Conservation (phyloP, 2,888 invertebrate species). For the Rotaria magnacalcarata region DNA sequence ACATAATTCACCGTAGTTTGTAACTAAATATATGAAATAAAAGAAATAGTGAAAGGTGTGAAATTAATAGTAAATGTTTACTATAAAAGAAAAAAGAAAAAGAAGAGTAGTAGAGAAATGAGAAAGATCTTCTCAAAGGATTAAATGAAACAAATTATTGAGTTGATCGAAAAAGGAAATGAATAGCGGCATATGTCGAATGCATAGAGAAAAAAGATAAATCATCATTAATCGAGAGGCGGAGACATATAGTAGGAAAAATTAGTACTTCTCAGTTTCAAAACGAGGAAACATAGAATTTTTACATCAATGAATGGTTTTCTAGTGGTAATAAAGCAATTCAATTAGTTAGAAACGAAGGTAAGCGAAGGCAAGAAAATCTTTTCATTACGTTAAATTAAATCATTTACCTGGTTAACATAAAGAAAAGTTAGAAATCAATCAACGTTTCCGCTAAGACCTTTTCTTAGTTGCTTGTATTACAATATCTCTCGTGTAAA, state of each 20-base stretch:
- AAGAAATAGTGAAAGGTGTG: neutral
- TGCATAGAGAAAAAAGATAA: neutral
- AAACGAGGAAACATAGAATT: neutral
- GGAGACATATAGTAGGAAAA: neutral
- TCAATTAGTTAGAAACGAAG: neutral
- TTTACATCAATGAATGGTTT: neutral
- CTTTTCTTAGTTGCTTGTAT: neutral
- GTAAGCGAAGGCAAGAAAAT: neutral
- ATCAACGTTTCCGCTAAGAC: neutral
- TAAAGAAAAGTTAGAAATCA: neutral
- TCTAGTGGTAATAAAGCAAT: neutral
- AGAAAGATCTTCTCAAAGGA: neutral
- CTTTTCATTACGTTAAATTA: neutral
- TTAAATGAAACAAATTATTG: neutral
- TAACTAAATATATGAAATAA: neutral
- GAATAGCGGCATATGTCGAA: neutral
- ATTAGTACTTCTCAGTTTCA: neutral
- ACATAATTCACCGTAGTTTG: neutral
- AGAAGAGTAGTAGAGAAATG: neutral
- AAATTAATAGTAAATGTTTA: neutral
- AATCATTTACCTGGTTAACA: neutral
- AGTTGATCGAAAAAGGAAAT: slow-evolving; percentile 18
- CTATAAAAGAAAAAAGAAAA: neutral
- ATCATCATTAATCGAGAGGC: slow-evolving; percentile 21
- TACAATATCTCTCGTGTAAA: neutral